phyloP scores from a whole-genome alignment of 1,140 invertebrate species.

The Drosophila seguyi region DNA sequence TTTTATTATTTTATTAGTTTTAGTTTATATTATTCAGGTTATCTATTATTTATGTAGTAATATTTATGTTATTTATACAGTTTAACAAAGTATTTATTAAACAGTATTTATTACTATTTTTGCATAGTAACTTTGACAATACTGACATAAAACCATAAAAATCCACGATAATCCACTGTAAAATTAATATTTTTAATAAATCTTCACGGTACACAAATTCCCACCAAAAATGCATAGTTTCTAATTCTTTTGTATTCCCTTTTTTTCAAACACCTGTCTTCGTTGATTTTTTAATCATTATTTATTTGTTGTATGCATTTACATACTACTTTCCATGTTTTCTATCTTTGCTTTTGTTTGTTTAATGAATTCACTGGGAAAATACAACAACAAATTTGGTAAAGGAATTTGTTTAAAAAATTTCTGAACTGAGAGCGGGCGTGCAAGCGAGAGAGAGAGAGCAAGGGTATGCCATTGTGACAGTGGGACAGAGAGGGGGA shows the following conservation, averaged over 20 bases:
- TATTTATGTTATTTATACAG: no score
- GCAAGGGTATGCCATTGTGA: constrained; percentile 23
- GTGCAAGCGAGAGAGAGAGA: neutral
- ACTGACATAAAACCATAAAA: neutral
- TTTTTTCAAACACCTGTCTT: constrained; percentile 21
- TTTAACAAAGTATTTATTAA: neutral
- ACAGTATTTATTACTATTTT: neutral
- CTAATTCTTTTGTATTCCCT: constrained; percentile 13
- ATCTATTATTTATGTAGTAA: no score
- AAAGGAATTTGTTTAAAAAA: constrained; percentile 34
- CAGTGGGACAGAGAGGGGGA: constrained; percentile 10
- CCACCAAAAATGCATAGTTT: constrained; percentile 6
- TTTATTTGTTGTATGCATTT: constrained; percentile 23
- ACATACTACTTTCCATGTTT: constrained; percentile 23
- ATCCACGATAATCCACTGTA: neutral
- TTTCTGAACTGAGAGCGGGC: constrained; percentile 19
- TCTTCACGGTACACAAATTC: constrained; percentile 17
- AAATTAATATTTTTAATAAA: neutral
- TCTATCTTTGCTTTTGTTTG: constrained; percentile 6
- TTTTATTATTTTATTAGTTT: neutral
- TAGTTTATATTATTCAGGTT: no score
- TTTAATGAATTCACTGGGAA: constrained; percentile 31
- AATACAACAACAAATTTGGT: constrained; percentile 7
- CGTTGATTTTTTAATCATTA: constrained; percentile 31
- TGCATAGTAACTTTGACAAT: neutral